Evolutionary conservation across 64 coral and sea anemone genomes (phyloP), one percentile per base, ranked within the genome.

Genomic region (Orbicella faveolata): DNA sequence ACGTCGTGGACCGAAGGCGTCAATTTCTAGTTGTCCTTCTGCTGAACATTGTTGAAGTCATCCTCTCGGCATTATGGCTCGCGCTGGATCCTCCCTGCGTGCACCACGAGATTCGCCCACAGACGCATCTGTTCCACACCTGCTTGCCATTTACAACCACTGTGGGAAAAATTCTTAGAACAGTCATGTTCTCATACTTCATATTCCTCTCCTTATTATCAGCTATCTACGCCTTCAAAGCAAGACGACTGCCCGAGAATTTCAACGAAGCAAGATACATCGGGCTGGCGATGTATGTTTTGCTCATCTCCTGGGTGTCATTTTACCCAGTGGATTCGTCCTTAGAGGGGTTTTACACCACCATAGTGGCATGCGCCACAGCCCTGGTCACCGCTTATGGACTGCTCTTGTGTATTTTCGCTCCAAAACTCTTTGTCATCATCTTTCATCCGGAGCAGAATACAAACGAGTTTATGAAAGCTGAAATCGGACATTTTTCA

Each of bases 241-340:
- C 93, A 16, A 55, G 93, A 34, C 83, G 77, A 16, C 83, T 95
- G 3, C 93, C 93, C 18, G 93, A 86, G 12, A 95, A 95, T n/a
- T 95, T 95, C 67, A 95, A 90, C 89, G 93, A 95, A 81, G 84
- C 93, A 4, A 86, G 90, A 65, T 88, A 91, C 73, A 95, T 95
- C 15, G 89, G 89, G 15, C 88, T 95, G 52, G 83, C 93, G 0
- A 90, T 95, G 93, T 91, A 91, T 76, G 88, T 90, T 12, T 75
- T 87, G 1, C 76, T 90, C 3, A 81, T 95, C 34, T 91, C 89
- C 6, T 95, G 93, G 93, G 63, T 95, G 16, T 72, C 93, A 51
- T 95, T 88, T 63, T 88, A 91, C 30, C 89, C 89, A 19, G 89
- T 91, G 6, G 89, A 91, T 52, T 91, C 93, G 20, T 83, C 81